A percentile compares a stretch with the other conserved stretches of the same genome.
These are phyloP conservation scores for Pangasius mekongensis DNA, from an alignment of 2,797 vertebrate genomes.

Conservation along the genomic window DNA sequence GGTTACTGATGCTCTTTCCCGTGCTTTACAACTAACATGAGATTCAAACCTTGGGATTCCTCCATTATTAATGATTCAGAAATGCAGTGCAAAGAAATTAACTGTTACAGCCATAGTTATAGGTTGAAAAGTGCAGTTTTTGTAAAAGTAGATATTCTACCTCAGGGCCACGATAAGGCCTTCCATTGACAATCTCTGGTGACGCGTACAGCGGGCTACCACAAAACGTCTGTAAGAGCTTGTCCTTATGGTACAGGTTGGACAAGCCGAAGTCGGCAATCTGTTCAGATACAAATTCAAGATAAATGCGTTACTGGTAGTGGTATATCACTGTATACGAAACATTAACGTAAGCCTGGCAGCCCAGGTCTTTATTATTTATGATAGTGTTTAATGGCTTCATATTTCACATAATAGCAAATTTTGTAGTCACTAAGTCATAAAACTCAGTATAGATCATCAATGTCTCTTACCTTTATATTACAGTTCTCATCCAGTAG, in stretches of 20 bases:
- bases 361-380: background rate
- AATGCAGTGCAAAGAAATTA: background rate
- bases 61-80: background rate
- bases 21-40: background rate
- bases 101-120: background rate
- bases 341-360: background rate
- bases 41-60: background rate
- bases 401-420: background rate
- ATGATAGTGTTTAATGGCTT: background rate
- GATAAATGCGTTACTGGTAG: background rate
- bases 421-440: background rate
- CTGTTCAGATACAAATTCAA: slow-evolving; percentile 69
- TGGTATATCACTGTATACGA: background rate
- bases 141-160: slow-evolving; percentile 69
- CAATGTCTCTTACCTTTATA: slow-evolving; percentile 87
- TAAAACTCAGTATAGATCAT: background rate
- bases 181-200: slow-evolving; percentile 98
- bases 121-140: background rate
- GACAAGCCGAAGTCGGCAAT: slow-evolving; percentile 98
- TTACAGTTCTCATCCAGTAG: slow-evolving; percentile 99
- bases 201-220: slow-evolving; percentile 97
- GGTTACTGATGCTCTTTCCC: slow-evolving; percentile 18
- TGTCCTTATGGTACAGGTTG: slow-evolving; percentile 97
- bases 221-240: slow-evolving; percentile 97
- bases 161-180: slow-evolving; percentile 96